These are phyloP conservation scores for Todiramphus saurophagus DNA, from an alignment of 2,113 vertebrate genomes.

Conservation along the genomic window DNA sequence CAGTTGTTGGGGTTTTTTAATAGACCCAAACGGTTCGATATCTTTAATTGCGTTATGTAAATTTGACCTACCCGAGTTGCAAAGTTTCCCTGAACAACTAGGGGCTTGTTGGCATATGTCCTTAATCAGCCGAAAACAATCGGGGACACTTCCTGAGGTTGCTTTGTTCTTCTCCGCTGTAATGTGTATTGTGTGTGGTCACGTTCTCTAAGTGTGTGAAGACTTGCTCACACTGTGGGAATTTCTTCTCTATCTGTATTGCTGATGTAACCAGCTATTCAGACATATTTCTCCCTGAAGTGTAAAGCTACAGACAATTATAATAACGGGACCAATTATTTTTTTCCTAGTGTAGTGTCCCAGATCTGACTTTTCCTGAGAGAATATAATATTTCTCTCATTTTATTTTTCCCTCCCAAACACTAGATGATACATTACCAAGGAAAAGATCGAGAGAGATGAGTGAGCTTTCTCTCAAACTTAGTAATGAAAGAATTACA, in stretches of 20 bases:
- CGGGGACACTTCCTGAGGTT: conserved; percentile 31
- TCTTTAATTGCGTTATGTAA: conserved; percentile 33
- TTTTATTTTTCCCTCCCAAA: neutral
- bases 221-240: conserved; percentile 28
- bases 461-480: neutral
- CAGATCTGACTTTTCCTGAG: conserved; percentile 58
- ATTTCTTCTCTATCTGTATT: conserved; percentile 49
- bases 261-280: conserved; percentile 42
- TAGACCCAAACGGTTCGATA: neutral
- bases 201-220: conserved; percentile 40
- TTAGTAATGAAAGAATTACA: neutral
- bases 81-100: conserved; percentile 1
- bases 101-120: conserved; percentile 51
- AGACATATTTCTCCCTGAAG: conserved; percentile 52
- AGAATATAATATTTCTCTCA: conserved; percentile 20
- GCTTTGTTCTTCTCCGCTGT: conserved; percentile 28
- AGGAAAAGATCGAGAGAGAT: conserved; percentile 14
- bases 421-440: neutral
- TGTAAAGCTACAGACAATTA: conserved; percentile 38
- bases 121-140: conserved; percentile 52
- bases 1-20: neutral
- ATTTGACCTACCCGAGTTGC: conserved; percentile 13
- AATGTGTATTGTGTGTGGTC: conserved; percentile 37
- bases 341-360: conserved; percentile 49
- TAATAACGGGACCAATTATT: conserved; percentile 34